Evolutionary conservation across 2,113 vertebrate species (phyloP).

Genomic region (Limanda limanda): DNA sequence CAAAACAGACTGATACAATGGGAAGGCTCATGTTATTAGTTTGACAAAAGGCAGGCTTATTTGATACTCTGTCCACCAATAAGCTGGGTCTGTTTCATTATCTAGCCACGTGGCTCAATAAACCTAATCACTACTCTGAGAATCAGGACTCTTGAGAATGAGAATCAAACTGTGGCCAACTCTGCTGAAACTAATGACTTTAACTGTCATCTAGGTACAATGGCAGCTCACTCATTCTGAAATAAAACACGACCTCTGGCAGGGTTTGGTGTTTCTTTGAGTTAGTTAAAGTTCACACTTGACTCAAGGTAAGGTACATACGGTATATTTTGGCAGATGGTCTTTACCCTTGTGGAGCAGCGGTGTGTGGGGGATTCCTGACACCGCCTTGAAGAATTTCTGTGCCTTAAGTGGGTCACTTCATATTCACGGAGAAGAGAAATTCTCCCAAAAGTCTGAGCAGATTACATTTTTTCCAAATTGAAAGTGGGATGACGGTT

Average conservation of each 20-base stretch:
- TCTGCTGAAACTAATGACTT: background rate
- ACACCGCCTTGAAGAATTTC: constrained; percentile 36
- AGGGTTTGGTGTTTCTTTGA: background rate
- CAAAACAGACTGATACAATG: constrained; percentile 44
- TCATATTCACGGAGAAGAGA: constrained; percentile 34
- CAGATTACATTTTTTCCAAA: constrained; percentile 26
- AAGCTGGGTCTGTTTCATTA: constrained; percentile 48
- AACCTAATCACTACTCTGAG: constrained; percentile 43
- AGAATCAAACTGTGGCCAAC: background rate
- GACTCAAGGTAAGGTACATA: constrained; percentile 9
- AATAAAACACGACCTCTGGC: too few relatives aligned
- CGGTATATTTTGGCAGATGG: constrained; percentile 19
- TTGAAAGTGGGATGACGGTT: constrained; percentile 31
- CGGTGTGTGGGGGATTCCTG: constrained; percentile 26
- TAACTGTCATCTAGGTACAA: background rate
- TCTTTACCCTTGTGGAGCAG: constrained; percentile 33
- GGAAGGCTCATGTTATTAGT: constrained; percentile 43
- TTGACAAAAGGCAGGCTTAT: constrained; percentile 56
- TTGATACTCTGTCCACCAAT: constrained; percentile 42
- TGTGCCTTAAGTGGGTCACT: constrained; percentile 49
- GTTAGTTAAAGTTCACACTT: constrained; percentile 1
- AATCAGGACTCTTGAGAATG: constrained; percentile 6
- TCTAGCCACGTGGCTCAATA: constrained; percentile 20
- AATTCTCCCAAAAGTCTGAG: constrained; percentile 32
- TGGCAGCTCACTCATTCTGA: background rate